These are phyloP conservation scores for Sebastes vulpes DNA, from an alignment of 2,797 vertebrate genomes.

Conservation along the genomic window DNA sequence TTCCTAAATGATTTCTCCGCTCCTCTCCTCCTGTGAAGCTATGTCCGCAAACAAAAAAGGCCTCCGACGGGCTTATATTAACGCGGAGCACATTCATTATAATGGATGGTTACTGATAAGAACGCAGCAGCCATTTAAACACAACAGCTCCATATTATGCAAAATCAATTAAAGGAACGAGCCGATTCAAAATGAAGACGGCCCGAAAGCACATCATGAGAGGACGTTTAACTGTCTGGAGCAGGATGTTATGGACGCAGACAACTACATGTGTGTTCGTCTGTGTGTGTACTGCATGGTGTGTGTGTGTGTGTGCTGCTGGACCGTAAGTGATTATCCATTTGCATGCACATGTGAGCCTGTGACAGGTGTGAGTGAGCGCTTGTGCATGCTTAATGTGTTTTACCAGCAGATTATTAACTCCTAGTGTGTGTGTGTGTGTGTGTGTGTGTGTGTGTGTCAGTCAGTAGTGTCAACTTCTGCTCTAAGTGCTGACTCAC, in stretches of 20 bases:
- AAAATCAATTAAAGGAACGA: constrained; percentile 34
- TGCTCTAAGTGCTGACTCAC: constrained; percentile 74
- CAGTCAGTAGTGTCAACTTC: constrained; percentile 51
- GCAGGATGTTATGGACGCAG: not conserved
- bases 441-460: constrained; percentile 7
- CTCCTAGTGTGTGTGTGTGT: constrained; percentile 13
- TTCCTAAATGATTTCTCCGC: constrained; percentile 23
- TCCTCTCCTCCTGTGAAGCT: not conserved
- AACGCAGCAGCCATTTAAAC: constrained; percentile 6
- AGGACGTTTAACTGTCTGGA: not conserved
- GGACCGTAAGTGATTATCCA: constrained; percentile 9
- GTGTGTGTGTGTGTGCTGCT: not conserved
- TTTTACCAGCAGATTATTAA: constrained; percentile 54
- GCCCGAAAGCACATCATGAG: not conserved
- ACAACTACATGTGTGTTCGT: not conserved
- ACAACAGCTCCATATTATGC: constrained; percentile 1
- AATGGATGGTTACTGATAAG: constrained; percentile 21
- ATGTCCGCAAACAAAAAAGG: constrained; percentile 22
- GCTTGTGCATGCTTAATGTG: constrained; percentile 47
- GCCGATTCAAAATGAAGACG: not conserved
- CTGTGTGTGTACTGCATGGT: not conserved
- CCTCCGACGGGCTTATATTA: constrained; percentile 3
- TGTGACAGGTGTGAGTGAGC: constrained; percentile 41
- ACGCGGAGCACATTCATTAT: constrained; percentile 10
- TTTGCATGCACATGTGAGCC: constrained; percentile 31